A percentile compares a stretch with the other conserved stretches of the same genome.
phyloP scores from a whole-genome alignment of 2,113 vertebrate species.

The Pyxicephalus adspersus region DNA sequence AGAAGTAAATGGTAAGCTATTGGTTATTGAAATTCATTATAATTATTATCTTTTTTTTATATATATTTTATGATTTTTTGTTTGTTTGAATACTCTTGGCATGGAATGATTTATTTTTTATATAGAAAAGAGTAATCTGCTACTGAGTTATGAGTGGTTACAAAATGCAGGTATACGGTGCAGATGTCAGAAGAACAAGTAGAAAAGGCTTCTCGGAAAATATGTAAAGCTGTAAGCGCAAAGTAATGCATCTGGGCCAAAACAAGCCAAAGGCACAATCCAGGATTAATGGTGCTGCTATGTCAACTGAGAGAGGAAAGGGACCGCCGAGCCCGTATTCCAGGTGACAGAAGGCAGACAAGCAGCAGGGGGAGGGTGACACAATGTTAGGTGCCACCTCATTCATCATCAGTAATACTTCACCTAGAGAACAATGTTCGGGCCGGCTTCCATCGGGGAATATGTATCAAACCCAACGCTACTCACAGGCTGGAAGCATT shows the following conservation, averaged over 20 bases:
- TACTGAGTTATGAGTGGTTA: too few relatives aligned
- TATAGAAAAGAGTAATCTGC: too few relatives aligned
- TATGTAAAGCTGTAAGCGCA: background rate
- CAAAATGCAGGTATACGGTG: too few relatives aligned
- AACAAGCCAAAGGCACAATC: constrained; percentile 30
- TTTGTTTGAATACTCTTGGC: too few relatives aligned
- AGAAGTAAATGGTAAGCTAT: too few relatives aligned
- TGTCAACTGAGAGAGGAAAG: constrained; percentile 13
- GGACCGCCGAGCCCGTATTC: background rate
- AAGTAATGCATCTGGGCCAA: constrained; percentile 33
- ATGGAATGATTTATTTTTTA: too few relatives aligned
- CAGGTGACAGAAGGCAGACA: constrained; percentile 31
- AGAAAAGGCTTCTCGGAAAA: background rate
- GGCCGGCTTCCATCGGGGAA: background rate
- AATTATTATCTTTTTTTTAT: too few relatives aligned
- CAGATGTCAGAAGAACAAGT: background rate
- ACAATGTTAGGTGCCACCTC: constrained; percentile 1
- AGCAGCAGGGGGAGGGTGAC: background rate
- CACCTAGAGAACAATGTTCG: background rate
- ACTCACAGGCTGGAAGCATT: background rate
- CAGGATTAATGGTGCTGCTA: constrained; percentile 18
- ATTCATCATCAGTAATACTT: constrained; percentile 15
- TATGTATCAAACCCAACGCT: background rate
- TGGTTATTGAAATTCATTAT: too few relatives aligned
- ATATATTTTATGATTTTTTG: too few relatives aligned